Base-by-base conservation (phyloP, 92 coral and sea anemone species). In the Bergia sp. region DNA sequence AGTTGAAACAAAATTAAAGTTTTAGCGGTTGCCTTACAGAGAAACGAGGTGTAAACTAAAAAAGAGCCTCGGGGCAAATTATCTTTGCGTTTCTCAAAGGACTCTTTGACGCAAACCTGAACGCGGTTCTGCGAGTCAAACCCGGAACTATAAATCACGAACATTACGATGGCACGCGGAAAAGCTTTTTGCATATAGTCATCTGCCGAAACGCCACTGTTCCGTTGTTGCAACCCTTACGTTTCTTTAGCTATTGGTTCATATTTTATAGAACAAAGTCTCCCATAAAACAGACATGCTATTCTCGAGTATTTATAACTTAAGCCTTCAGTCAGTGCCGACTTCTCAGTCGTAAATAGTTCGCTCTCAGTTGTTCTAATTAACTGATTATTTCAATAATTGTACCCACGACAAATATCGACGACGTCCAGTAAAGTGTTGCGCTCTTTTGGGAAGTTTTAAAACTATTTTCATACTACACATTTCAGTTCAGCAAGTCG, bases 101-200 rank as follows among this genome's bases (percentile, higher is more conserved):
- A 74, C 45, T 6, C 47, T 74, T 61, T 61, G 69, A 61, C 69
- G 69, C 69, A 61, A 5, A 61, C 29, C n/a, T 16, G 18, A 18
- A 61, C 29, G 20, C 0, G 69, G 69, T 71, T 10, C 8, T 41
- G 47, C 23, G 21, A 66, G 12, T 23, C 37, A 0, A 84, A 84
- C 87, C 87, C 87, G 87, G 87, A 84, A 84, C 77, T 84, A 55
- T 57, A 37, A 57, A 29, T 45, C 77, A n/a, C n/a, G 13, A 16
- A n/a, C 77, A 10, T 57, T 18, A 1, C 87, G 15, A 1, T 10
- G 67, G 87, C 41, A 84, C 87, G 87, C 87, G 87, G 87, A 84
- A 82, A 69, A 43, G 8, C 40, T 49, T n/a, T 80, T 23, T 36
- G 65, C 45, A 74, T 76, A 41, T 21, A 76, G 50, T 76, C 50